Conservation (phyloP, 2,113 vertebrate genomes). For the Corvus cornix region DNA sequence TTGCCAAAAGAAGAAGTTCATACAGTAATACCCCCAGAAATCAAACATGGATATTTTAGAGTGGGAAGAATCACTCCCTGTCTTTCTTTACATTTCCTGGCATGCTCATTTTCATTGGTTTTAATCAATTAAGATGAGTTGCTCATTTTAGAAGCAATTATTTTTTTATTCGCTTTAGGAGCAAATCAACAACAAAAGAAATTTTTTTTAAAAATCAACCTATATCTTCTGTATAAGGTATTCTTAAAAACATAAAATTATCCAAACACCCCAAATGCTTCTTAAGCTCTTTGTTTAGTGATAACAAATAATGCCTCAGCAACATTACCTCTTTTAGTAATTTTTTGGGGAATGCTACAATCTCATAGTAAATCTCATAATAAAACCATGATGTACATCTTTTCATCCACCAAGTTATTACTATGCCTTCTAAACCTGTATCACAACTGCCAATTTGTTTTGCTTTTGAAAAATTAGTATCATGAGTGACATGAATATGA, state of each 20-base stretch:
- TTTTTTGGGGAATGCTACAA: background rate
- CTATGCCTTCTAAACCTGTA: background rate
- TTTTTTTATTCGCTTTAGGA: background rate
- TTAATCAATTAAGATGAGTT: background rate
- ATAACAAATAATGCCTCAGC: background rate
- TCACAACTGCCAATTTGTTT: background rate
- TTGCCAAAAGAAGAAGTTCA: constrained; percentile 30
- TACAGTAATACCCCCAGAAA: background rate
- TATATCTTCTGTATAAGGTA: background rate
- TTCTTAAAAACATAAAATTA: background rate
- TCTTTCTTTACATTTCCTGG: background rate
- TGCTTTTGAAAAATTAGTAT: background rate
- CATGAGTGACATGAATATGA: background rate
- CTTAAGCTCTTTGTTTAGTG: background rate
- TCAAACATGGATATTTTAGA: background rate
- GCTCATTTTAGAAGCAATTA: background rate
- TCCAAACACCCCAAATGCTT: background rate
- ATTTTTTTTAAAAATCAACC: background rate
- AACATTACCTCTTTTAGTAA: background rate
- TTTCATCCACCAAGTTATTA: background rate
- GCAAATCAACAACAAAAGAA: background rate
- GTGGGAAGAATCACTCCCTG: background rate
- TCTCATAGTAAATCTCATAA: background rate
- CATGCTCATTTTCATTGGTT: background rate
- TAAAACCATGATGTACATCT: background rate